Percentiles rank a stretch among this genome's conserved stretches.
phyloP scores from a whole-genome alignment of 2,888 invertebrate genomes.

The Leptinotarsa rubiginosa region DNA sequence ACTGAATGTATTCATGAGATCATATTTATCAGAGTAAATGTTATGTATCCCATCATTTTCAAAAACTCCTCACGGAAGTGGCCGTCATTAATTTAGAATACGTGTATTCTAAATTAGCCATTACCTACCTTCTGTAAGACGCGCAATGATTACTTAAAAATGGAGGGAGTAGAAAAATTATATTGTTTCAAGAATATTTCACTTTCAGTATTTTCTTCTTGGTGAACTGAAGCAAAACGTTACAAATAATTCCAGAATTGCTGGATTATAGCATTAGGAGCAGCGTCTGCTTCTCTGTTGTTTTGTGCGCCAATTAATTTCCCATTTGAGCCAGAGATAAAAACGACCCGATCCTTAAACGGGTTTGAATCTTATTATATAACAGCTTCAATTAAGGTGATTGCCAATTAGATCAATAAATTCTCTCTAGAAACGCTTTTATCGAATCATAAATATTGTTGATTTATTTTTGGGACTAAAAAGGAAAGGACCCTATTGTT shows the following conservation, averaged over 20 bases:
- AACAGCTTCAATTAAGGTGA: conserved; percentile 43
- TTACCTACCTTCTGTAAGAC: no score
- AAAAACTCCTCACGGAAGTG: no score
- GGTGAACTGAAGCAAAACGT: not conserved
- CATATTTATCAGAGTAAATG: no score
- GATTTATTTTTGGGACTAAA: conserved; percentile 28
- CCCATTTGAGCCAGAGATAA: conserved; percentile 35
- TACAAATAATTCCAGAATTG: not conserved
- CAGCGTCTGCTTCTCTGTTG: conserved; percentile 19
- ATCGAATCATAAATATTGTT: conserved; percentile 27
- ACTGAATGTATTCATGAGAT: no score
- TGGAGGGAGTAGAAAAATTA: no score
- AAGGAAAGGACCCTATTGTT: conserved; percentile 32
- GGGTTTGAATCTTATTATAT: conserved; percentile 44
- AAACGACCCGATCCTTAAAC: conserved; percentile 36
- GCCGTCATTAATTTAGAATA: no score
- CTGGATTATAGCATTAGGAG: not conserved
- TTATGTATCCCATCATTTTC: no score
- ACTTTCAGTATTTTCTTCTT: no score
- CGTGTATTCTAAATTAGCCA: no score
- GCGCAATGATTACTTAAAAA: no score
- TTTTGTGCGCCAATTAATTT: conserved; percentile 39
- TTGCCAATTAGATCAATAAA: conserved; percentile 44
- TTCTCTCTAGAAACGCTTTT: conserved; percentile 14
- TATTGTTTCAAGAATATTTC: no score